Base-by-base conservation (phyloP, 1,140 invertebrate genomes). In the Zaprionus davidi region DNA sequence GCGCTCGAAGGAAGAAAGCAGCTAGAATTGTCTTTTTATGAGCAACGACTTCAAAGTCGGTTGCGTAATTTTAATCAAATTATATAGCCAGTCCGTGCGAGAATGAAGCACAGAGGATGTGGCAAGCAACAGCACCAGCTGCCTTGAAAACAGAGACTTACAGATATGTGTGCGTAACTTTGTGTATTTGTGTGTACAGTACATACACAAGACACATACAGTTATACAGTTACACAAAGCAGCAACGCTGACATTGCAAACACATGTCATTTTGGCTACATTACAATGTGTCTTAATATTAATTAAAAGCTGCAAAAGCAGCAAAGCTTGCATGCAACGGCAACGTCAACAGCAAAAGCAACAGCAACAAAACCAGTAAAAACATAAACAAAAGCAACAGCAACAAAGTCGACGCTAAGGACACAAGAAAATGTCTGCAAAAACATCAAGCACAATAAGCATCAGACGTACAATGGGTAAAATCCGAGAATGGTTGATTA, bases 241-340 rank as follows among this genome's bases (percentile, higher is more conserved):
- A 53, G 64, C 59, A 73, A 28, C 22, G 28, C 51, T 34, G 58
- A 64, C 63, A 80, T 71, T 49, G 59, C 69, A 71, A 79, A 81
- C 80, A 90, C 81, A 90, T 88, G 85, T 84, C 85, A 84, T 88
- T 88, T 67, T 72, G 85, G 74, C 53, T 69, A 76, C 81, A 77
- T 63, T 78, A 79, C 81, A 78, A 81, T 76, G 76, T 81, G 63
- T 86, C 79, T 86, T 86, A 79, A 88, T 90, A 87, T 90, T 90
- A 88, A 88, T 88, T 90, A 88, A 90, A 90, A 88, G 73, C 81
- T 81, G 71, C 85, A 88, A 81, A 71, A 88, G 73, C 81, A 84
- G 71, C 81, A 88, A 78, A 71, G 60, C 69, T 72, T 46, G 13
- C 46, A 51, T 62, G 70, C 81, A 73, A 65, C 65, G 34, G 22